Conservation (phyloP, 2,797 vertebrate species). For the Onychomys arenicola region DNA sequence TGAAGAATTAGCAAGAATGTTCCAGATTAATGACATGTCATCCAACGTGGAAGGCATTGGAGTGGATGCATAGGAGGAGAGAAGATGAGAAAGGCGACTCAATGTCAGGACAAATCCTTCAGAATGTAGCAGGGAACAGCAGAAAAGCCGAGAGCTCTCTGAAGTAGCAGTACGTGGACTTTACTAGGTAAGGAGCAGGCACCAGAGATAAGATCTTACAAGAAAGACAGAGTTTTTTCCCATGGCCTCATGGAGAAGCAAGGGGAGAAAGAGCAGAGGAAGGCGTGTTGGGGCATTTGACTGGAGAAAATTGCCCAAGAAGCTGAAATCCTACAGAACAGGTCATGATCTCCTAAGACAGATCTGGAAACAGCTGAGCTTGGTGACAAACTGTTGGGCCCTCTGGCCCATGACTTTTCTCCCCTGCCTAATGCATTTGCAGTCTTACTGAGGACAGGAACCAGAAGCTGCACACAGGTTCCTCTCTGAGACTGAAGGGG, state of each 20-base stretch:
- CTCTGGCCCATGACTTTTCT: not conserved
- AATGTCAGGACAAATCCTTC: not conserved
- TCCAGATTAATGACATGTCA: not conserved
- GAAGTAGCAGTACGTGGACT: not conserved
- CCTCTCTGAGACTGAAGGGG: not conserved
- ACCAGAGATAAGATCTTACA: not conserved
- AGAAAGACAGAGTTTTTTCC: slow-evolving; percentile 39
- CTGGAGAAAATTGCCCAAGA: not conserved
- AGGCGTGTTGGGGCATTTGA: not conserved
- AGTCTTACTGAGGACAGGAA: slow-evolving; percentile 9
- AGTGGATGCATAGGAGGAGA: not conserved
- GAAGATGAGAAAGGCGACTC: not conserved
- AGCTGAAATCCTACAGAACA: not conserved
- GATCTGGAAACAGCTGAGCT: not conserved
- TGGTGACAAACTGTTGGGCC: not conserved
- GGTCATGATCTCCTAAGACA: not conserved
- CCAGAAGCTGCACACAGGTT: not conserved
- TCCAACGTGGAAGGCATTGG: not conserved
- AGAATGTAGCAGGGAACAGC: not conserved
- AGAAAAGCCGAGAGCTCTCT: not conserved
- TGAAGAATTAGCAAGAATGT: not conserved
- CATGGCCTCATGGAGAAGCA: not conserved
- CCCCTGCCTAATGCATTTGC: not conserved
- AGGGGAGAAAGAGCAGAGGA: not conserved
- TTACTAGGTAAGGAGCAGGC: not conserved